A percentile compares a stretch with the other conserved stretches of the same genome.
Evolutionary conservation across 2,797 vertebrate species (phyloP).

Genomic region (Notolepis coatsorum): DNA sequence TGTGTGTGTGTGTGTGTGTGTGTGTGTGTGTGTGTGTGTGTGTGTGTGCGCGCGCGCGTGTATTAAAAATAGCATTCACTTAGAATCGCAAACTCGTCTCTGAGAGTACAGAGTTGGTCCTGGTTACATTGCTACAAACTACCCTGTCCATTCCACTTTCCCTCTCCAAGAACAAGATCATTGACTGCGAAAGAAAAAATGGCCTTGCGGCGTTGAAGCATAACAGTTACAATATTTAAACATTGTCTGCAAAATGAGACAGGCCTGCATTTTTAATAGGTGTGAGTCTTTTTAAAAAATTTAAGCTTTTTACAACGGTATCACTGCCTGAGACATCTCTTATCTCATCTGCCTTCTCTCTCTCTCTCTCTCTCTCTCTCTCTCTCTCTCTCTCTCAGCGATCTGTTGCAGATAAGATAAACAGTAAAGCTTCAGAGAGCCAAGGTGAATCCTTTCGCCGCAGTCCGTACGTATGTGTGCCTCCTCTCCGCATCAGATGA

Average conservation of each 20-base stretch:
- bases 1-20: background rate
- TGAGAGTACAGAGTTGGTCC: too few species aligned
- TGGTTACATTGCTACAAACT: background rate
- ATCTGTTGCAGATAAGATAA: conserved; percentile 4
- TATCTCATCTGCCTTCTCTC: conserved; percentile 20
- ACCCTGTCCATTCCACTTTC: background rate
- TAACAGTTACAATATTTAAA: conserved; percentile 69
- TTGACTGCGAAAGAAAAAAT: conserved; percentile 15
- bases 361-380: background rate
- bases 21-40: background rate
- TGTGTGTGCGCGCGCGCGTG: background rate
- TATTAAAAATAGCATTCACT: too few species aligned
- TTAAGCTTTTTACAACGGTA: conserved; percentile 60
- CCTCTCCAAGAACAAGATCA: conserved; percentile 24
- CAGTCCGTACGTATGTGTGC: background rate
- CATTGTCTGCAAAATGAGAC: conserved; percentile 61
- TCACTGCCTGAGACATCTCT: conserved; percentile 52
- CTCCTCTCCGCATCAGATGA: background rate
- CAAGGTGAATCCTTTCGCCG: conserved; percentile 10
- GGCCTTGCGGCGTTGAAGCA: conserved; percentile 30
- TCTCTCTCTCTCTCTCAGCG: background rate
- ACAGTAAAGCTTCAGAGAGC: conserved; percentile 2
- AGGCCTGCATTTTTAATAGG: conserved; percentile 69
- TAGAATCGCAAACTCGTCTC: too few species aligned
- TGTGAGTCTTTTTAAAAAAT: conserved; percentile 57